These are phyloP conservation scores for Centropristis striata DNA, from an alignment of 2,113 vertebrate genomes.

Conservation along the genomic window DNA sequence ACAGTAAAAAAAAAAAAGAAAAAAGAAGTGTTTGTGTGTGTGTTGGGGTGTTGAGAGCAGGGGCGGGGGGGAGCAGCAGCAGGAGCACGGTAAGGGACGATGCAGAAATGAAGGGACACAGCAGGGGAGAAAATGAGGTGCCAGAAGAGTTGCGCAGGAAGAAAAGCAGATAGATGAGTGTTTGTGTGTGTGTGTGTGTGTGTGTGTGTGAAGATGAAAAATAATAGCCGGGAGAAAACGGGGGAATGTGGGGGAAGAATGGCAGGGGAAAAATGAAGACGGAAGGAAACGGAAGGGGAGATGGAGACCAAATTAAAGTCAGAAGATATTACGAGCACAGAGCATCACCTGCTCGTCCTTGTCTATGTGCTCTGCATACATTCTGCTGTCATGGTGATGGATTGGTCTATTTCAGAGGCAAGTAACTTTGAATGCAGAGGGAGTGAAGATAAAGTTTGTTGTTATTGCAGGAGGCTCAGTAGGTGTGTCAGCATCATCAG, in stretches of 20 bases:
- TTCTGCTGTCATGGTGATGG: constrained; percentile 62
- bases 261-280: constrained; percentile 8
- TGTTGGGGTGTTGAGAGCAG: neutral
- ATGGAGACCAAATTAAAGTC: constrained; percentile 13
- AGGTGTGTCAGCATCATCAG: constrained; percentile 8
- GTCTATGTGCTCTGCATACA: constrained; percentile 42
- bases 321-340: neutral
- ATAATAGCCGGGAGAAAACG: neutral
- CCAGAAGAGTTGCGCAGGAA: constrained; percentile 14
- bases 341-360: constrained; percentile 26
- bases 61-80: constrained; percentile 8
- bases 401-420: constrained; percentile 61
- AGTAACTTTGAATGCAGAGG: constrained; percentile 1
- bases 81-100: constrained; percentile 29
- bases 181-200: neutral
- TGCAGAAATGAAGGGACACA: constrained; percentile 41
- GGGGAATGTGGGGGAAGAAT: neutral
- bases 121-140: constrained; percentile 33
- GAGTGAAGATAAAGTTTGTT: constrained; percentile 23
- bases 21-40: constrained; percentile 11
- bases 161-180: neutral
- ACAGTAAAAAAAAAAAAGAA: neutral
- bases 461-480: constrained; percentile 29
- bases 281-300: neutral
- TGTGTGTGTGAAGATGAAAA: neutral